Base-by-base conservation (phyloP, 2,888 invertebrate species). In the Oscheius myriophilus region DNA sequence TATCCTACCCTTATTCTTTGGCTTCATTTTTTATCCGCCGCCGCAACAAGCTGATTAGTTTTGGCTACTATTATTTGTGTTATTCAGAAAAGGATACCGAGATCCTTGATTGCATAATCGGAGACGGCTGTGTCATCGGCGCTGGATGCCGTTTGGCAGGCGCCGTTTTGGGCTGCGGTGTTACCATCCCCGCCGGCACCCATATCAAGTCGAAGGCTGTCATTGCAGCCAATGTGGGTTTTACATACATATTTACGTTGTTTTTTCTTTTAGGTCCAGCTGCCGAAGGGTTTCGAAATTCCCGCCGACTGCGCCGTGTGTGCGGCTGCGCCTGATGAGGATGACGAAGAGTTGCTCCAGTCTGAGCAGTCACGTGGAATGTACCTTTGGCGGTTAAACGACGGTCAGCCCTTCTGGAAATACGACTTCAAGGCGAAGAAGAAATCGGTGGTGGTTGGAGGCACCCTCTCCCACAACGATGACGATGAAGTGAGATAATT, bases 51-150 rank as follows among this genome's bases (percentile, higher is more conserved):
- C n/a, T n/a, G n/a, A n/a, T n/a, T n/a, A n/a, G n/a, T n/a, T n/a
- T n/a, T n/a, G n/a, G 3, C 33, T 33, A 3, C 33, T 6, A 59
- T 45, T 12, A 21, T 16, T 26, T 23, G 14, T 9, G 6, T n/a
- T 9, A 46, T 70, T 62, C 53, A 71, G 71, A 65, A 2, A 25
- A 42, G 6, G 59, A 68, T 7, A 45, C 67, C 0, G 26, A 1
- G n/a, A 64, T 75, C n/a, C 12, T 1, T 7, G 51, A 57, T 25
- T 71, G 64, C n/a, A 55, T 75, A 16, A 66, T 76, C 43, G 78
- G 78, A 2, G 57, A 69, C 16, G 62, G 71, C 52, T 71, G 69
- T 45, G 49, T 55, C 58, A 75, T 78, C 52, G 76, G 76, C 11
- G 54, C 45, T 11, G 67, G 70, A 21, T 75, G 75, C 45, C 42